Conservation (phyloP, 1,140 invertebrate species). For the Colletes latitarsis region DNA sequence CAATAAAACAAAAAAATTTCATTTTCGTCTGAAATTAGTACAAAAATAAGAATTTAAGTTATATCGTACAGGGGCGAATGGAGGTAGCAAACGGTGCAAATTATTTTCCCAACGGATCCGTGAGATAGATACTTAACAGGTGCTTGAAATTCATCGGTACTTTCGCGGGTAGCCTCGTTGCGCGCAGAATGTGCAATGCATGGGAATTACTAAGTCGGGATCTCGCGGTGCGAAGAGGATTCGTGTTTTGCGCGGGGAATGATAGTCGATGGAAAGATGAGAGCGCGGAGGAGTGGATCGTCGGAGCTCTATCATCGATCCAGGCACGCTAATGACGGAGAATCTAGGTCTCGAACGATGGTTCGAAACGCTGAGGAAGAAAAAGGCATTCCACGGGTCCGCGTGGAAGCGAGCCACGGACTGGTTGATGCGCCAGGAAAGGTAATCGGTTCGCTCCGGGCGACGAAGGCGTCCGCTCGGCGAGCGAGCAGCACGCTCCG, state of each 20-base stretch:
- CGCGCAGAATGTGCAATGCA: background rate
- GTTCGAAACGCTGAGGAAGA: background rate
- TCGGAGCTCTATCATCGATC: slow-evolving; percentile 5
- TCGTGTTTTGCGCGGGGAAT: slow-evolving; percentile 2
- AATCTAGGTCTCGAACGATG: slow-evolving; percentile 36
- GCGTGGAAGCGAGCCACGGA: slow-evolving; percentile 51
- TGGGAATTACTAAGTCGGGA: slow-evolving; percentile 4
- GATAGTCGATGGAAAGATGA: background rate
- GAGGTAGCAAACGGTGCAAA: too few relatives aligned
- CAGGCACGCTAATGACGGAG: slow-evolving; percentile 49
- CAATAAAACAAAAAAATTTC: too few relatives aligned
- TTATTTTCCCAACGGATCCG: background rate
- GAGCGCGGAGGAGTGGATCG: background rate
- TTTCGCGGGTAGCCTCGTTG: background rate
- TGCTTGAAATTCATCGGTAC: background rate
- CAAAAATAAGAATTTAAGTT: too few relatives aligned
- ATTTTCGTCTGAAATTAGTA: too few relatives aligned
- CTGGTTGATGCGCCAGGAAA: slow-evolving; percentile 73
- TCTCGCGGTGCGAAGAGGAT: background rate
- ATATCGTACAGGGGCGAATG: too few relatives aligned
- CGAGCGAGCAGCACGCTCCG: slow-evolving; percentile 74
- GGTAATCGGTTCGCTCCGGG: slow-evolving; percentile 75
- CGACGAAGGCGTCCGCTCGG: slow-evolving; percentile 68
- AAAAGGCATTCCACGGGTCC: slow-evolving; percentile 17
- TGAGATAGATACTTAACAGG: background rate